Base-by-base conservation (phyloP, 2,888 invertebrate genomes). In the Protula sp. region DNA sequence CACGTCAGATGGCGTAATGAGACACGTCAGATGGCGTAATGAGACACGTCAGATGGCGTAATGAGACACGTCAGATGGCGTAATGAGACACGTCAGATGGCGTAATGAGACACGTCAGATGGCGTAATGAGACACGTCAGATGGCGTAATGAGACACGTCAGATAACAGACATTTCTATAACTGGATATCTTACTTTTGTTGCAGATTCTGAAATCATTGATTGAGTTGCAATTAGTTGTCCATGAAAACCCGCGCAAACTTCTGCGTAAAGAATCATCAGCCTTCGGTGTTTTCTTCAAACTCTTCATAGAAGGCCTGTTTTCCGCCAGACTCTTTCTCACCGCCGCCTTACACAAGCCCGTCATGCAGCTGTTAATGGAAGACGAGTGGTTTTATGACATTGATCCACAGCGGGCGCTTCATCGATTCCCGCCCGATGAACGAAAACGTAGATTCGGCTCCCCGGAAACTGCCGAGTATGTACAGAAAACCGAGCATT, bases 341-440 rank as follows among this genome's bases (percentile, higher is more conserved):
- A 90, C 93, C 2, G 91, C 94, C 1, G 91, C 94, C 0, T 85
- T 98, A 14, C 91, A 94, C 80, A 89, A 88, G 51, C 94, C 98
- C 0, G 89, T 98, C 55, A 90, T 95, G 87, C 75, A 89, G 57
- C 86, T 97, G 51, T 84, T 98, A 47, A 90, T 91, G 79, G 92
- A 92, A 70, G 92, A 92, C 74, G 94, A 95, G 76, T 88, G 88
- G 82, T 92, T 90, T 81, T 85, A 95, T 56, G 95, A 97, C 77
- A 87, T 94, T 38, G 94, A 97, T 81, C 91, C 93, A 0, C 88
- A 89, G 65, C 94, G 94, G 63, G 81, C 82, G 9, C 66, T 82
- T 3, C 87, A 89, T 74, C 86, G 90, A 85, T 87, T 87, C 72
- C 83, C 86, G 38, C 81, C 85, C 0, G 81, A 80, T 52, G 86